Evolutionary conservation across 2,113 vertebrate species (phyloP), one percentile per base, ranked within the genome.

Genomic region (Odontesthes bonariensis): DNA sequence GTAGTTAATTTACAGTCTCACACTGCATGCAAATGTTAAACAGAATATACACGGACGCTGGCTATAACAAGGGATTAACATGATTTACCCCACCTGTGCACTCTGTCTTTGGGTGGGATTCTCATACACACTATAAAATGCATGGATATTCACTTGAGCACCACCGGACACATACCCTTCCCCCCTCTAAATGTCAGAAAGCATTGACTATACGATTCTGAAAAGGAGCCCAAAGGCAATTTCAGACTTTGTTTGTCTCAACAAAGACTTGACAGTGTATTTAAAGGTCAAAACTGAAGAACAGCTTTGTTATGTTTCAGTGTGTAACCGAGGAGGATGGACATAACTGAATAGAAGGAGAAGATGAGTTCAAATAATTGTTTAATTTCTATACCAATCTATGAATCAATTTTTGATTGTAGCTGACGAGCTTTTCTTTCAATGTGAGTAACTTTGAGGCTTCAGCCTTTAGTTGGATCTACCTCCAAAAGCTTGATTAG

Each of bases 101-200:
- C n/a, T 20, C 47, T 22, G 5, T 61, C 23, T 66, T 5, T 32
- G 55, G 31, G 58, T 33, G 27, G 40, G 20, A 46, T 55, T 54
- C 38, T 62, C 7, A 5, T 54, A 16, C 33, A 54, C 42, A 69
- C 27, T 77, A 7, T 52, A 6, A 63, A 61, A 67, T 61, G 9
- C 70, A 69, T 8, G 23, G 32, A 4, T 35, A 59, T 49, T 51
- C 0, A 22, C 40, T 52, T 16, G 5, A 56, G 44, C 22, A 11
- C 40, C n/a, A 52, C 38, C 38, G 19, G 46, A 12, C 40, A 0
- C 23, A 5, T 69, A 52, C 19, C 1, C 47, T 14, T 13, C 23
- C 47, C 53, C 14, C 14, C 49, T 31, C 58, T 38, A 79, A 92
- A 89, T 92, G 91, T 90, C 91, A 92, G 73, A 82, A 82, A 60